Conservation (phyloP, 2,888 invertebrate species). For the Megalurothrips usitatus region DNA sequence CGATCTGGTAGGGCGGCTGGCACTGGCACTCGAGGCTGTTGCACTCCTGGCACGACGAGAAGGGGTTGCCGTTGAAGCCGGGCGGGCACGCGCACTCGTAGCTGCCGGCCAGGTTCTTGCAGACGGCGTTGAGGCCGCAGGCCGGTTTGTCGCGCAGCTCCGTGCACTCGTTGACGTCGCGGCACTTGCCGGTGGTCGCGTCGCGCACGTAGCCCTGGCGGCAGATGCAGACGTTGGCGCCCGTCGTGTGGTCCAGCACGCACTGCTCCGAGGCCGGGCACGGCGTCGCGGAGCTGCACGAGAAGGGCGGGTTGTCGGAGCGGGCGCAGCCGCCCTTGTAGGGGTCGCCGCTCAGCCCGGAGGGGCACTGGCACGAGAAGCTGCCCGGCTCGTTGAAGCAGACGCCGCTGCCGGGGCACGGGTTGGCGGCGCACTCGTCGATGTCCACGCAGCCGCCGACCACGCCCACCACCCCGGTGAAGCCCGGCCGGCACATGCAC, state of each 20-base stretch:
- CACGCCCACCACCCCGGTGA: constrained; percentile 62
- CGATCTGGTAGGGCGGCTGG: constrained; percentile 78
- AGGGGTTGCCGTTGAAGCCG: constrained; percentile 87
- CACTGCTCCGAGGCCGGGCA: constrained; percentile 84
- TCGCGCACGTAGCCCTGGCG: constrained; percentile 81
- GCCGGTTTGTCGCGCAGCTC: constrained; percentile 68
- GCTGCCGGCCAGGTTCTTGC: constrained; percentile 87
- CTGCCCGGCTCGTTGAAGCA: constrained; percentile 84
- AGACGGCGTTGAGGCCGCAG: constrained; percentile 84
- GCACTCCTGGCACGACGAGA: constrained; percentile 79
- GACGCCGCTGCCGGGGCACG: constrained; percentile 78
- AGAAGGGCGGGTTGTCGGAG: constrained; percentile 55
- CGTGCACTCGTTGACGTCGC: constrained; percentile 82
- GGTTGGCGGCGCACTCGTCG: constrained; percentile 76
- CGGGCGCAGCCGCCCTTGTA: constrained; percentile 59
- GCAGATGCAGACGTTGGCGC: constrained; percentile 82
- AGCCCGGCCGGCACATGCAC: constrained; percentile 79
- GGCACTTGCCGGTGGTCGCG: constrained; percentile 66
- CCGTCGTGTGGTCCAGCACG: constrained; percentile 66
- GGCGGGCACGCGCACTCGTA: constrained; percentile 88
- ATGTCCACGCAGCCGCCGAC: constrained; percentile 77
- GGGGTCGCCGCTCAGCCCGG: constrained; percentile 71
- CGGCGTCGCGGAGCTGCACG: constrained; percentile 69
- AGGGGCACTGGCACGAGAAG: constrained; percentile 83
- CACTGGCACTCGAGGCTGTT: constrained; percentile 79